A percentile compares a stretch with the other conserved stretches of the same genome.
Conservation (phyloP, 2,797 vertebrate genomes). For the Crenuchus spilurus region DNA sequence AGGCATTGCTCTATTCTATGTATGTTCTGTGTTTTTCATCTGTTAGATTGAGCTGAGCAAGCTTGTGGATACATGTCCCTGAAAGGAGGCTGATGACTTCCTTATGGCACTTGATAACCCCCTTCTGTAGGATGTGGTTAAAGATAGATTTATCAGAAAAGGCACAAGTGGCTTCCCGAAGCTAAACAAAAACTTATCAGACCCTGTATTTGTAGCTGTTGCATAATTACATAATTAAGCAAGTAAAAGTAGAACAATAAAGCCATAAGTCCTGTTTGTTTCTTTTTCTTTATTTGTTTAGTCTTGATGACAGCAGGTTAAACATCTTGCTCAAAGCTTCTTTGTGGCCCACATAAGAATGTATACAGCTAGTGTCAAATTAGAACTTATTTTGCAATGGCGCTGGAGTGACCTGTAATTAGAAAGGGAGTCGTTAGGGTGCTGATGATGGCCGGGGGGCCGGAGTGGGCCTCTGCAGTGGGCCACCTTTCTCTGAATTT, state of each 20-base stretch:
- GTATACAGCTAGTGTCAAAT: conserved; percentile 23
- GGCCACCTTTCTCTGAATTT: background rate
- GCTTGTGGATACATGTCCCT: background rate
- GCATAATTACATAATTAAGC: conserved; percentile 15
- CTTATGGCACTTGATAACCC: background rate
- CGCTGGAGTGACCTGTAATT: conserved; percentile 36
- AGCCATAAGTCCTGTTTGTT: background rate
- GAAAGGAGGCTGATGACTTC: conserved; percentile 16
- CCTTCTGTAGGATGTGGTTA: conserved; percentile 13
- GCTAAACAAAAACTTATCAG: conserved; percentile 15
- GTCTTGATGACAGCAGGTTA: conserved; percentile 14
- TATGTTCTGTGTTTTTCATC: too few relatives aligned
- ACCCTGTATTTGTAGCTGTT: conserved; percentile 12
- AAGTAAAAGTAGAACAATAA: conserved; percentile 31
- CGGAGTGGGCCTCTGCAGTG: background rate
- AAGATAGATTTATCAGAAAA: conserved; percentile 2
- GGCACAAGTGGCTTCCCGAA: background rate
- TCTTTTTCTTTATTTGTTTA: conserved; percentile 29
- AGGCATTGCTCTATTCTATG: too few relatives aligned
- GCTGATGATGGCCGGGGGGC: conserved; percentile 9
- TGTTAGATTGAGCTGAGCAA: too few relatives aligned
- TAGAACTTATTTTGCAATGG: conserved; percentile 8
- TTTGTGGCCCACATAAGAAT: background rate
- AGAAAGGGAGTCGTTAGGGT: conserved; percentile 12
- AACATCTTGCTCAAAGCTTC: background rate